phyloP scores from a whole-genome alignment of 1,140 invertebrate species.

The Trichonephila clavipes region DNA sequence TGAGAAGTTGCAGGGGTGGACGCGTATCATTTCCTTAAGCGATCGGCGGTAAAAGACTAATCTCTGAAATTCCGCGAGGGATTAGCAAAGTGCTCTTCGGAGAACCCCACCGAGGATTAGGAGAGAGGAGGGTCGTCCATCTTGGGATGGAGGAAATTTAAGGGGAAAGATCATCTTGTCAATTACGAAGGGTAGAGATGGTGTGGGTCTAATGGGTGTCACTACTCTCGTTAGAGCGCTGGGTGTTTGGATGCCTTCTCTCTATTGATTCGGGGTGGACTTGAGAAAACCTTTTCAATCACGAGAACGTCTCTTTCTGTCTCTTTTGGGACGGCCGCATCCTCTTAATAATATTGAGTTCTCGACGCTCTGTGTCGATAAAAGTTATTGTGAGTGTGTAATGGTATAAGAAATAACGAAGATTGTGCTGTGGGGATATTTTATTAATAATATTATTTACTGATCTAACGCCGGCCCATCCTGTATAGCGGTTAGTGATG shows the following conservation, averaged over 20 bases:
- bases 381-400: no score
- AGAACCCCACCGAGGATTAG: background rate
- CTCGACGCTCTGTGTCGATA: no score
- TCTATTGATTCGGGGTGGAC: background rate
- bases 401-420: no score
- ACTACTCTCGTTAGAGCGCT: background rate
- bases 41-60: slow-evolving; percentile 46
- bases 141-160: slow-evolving; percentile 17
- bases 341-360: no score
- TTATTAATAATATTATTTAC: no score
- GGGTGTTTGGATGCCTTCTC: no score
- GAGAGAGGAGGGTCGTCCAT: background rate
- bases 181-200: background rate
- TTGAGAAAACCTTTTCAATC: background rate
- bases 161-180: slow-evolving; percentile 38
- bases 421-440: no score
- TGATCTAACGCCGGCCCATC: no score
- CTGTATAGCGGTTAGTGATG: no score
- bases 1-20: background rate
- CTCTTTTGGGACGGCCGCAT: background rate
- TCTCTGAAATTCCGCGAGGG: slow-evolving; percentile 14
- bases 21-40: slow-evolving; percentile 33
- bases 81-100: slow-evolving; percentile 27
- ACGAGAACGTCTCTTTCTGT: background rate
- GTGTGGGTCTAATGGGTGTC: background rate